Conservation (phyloP, 2,888 invertebrate species). For the Cephus rjabovi region DNA sequence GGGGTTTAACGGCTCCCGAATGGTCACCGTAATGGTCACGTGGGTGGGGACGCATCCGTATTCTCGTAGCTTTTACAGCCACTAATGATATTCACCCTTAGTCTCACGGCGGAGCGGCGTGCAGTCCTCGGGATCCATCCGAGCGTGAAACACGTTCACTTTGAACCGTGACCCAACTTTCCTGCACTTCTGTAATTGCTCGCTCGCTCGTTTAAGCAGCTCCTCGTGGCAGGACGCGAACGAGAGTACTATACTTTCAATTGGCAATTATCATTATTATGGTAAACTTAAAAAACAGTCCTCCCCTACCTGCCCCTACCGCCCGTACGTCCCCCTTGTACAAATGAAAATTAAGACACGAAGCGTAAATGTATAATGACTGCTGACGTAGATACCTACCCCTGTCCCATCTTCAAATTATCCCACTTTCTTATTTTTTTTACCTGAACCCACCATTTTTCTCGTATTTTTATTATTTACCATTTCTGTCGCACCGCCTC, state of each 20-base stretch:
- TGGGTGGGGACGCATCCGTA: background rate
- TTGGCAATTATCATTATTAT: background rate
- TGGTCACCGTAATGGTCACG: background rate
- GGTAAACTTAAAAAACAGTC: background rate
- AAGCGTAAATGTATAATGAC: background rate
- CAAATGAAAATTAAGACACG: background rate
- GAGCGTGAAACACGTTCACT: slow-evolving; percentile 48
- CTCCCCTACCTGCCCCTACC: background rate
- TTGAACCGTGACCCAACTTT: slow-evolving; percentile 35
- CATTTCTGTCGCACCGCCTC: background rate
- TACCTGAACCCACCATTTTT: background rate
- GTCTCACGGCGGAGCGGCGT: slow-evolving; percentile 17
- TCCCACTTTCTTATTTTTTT: background rate
- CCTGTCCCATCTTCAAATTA: background rate
- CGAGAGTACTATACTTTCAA: background rate
- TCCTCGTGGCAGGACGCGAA: slow-evolving; percentile 6
- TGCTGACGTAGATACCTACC: background rate
- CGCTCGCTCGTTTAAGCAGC: slow-evolving; percentile 31
- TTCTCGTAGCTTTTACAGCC: slow-evolving; percentile 12
- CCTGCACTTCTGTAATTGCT: slow-evolving; percentile 44
- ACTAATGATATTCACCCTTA: slow-evolving; percentile 35
- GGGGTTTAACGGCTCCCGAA: background rate
- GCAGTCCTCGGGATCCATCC: slow-evolving; percentile 40
- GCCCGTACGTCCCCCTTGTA: background rate
- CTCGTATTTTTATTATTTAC: background rate